Percentiles rank a stretch among this genome's conserved stretches.
phyloP scores from a whole-genome alignment of 2,888 invertebrate genomes.

The Morpho achilles region DNA sequence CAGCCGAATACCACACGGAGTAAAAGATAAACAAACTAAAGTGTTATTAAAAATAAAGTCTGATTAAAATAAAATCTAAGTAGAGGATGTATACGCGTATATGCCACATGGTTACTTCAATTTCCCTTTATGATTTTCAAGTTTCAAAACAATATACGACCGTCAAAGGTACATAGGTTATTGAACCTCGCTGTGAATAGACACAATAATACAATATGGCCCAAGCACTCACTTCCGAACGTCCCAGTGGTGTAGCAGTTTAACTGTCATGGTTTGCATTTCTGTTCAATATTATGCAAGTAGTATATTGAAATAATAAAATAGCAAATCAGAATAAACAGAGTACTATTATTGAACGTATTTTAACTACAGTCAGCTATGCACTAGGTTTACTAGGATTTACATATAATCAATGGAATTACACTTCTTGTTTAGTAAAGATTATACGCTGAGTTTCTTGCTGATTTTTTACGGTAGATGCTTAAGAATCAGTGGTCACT shows the following conservation, averaged over 20 bases:
- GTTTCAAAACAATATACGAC: slow-evolving; percentile 12
- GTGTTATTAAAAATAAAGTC: too few species aligned
- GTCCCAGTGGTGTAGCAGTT: slow-evolving; percentile 39
- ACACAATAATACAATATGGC: slow-evolving; percentile 50
- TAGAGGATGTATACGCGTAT: not conserved
- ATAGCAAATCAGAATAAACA: slow-evolving; percentile 23
- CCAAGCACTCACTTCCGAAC: slow-evolving; percentile 2
- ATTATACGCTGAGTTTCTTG: too few species aligned
- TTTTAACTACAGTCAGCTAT: too few species aligned
- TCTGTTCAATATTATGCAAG: slow-evolving; percentile 36
- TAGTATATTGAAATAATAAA: slow-evolving; percentile 27
- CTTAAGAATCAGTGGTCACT: too few species aligned
- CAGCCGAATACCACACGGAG: too few species aligned
- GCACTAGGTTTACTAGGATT: too few species aligned
- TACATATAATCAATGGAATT: too few species aligned
- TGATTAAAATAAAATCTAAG: too few species aligned
- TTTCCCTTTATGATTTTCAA: not conserved
- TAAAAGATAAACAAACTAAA: too few species aligned
- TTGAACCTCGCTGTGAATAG: slow-evolving; percentile 34
- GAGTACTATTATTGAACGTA: too few species aligned
- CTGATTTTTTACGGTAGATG: too few species aligned
- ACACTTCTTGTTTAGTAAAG: too few species aligned
- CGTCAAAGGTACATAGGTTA: slow-evolving; percentile 21
- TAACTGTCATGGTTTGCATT: slow-evolving; percentile 63
- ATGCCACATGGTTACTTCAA: not conserved